A percentile compares a stretch with the other conserved stretches of the same genome.
Conservation (phyloP, 2,113 vertebrate species). For the Bombycilla garrulus region DNA sequence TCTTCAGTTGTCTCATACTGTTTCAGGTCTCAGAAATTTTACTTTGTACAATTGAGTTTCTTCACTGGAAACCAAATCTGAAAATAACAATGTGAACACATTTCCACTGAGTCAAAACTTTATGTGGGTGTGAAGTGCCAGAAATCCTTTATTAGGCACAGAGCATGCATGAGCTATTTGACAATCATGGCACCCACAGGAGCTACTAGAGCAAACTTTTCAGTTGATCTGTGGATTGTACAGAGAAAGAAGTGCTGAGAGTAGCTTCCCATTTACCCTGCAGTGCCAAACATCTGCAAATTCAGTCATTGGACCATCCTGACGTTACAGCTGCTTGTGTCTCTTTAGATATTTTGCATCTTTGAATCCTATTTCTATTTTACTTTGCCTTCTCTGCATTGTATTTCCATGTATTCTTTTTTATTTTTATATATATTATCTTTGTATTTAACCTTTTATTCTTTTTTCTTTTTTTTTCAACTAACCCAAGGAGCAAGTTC, state of each 20-base stretch:
- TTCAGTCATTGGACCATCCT: background rate
- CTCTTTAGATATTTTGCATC: background rate
- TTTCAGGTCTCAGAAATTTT: background rate
- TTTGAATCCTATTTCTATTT: background rate
- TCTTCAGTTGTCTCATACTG: background rate
- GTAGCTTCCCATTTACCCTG: background rate
- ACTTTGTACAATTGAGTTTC: background rate
- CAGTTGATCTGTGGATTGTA: background rate
- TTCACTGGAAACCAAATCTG: background rate
- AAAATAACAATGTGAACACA: background rate
- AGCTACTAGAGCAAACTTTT: background rate
- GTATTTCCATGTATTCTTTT: background rate
- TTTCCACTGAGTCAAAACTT: background rate
- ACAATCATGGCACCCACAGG: background rate
- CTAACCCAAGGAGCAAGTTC: background rate
- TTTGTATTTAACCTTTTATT: background rate
- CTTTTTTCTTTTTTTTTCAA: background rate
- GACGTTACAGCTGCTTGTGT: background rate
- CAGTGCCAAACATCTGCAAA: background rate
- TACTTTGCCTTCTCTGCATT: background rate
- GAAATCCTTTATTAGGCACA: background rate
- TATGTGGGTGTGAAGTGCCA: background rate
- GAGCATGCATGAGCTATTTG: background rate
- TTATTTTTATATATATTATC: background rate
- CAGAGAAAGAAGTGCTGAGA: background rate